phyloP scores from a whole-genome alignment of 2,888 invertebrate species.

The Conops quadrifasciatus region DNA sequence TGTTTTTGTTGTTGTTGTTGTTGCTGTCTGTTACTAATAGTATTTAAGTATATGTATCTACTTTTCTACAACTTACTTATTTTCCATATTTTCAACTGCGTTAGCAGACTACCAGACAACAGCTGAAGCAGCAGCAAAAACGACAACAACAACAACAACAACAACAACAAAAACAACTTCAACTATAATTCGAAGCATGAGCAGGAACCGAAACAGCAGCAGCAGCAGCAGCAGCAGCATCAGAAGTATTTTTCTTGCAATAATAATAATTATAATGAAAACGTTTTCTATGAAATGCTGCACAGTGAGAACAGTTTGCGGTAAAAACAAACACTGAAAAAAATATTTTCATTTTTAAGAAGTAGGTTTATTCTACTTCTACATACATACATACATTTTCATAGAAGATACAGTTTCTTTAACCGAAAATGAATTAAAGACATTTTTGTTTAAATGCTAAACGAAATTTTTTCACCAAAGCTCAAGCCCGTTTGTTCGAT shows the following conservation, averaged over 20 bases:
- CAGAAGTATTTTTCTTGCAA: not conserved
- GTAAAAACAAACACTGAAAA: not conserved
- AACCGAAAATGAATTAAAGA: no score
- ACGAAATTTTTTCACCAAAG: no score
- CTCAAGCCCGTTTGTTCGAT: no score
- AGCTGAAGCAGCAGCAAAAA: not conserved
- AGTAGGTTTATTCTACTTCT: not conserved
- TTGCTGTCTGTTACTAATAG: not conserved
- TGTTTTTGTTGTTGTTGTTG: not conserved
- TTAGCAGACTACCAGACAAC: not conserved
- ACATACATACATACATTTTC: no score
- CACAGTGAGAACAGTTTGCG: not conserved
- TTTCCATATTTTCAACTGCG: constrained; percentile 16
- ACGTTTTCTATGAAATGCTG: not conserved
- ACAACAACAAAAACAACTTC: constrained; percentile 4
- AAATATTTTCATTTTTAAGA: not conserved
- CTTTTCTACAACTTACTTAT: constrained; percentile 9
- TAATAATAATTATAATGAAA: not conserved
- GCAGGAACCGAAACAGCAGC: constrained; percentile 1
- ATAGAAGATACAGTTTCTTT: no score
- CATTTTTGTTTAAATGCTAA: no score
- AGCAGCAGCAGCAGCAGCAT: constrained; percentile 13
- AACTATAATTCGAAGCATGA: constrained; percentile 12
- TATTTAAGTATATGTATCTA: not conserved
- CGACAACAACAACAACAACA: not conserved